These are phyloP conservation scores for Ceratosolen solmsi DNA, from an alignment of 1,140 invertebrate genomes.

Conservation along the genomic window DNA sequence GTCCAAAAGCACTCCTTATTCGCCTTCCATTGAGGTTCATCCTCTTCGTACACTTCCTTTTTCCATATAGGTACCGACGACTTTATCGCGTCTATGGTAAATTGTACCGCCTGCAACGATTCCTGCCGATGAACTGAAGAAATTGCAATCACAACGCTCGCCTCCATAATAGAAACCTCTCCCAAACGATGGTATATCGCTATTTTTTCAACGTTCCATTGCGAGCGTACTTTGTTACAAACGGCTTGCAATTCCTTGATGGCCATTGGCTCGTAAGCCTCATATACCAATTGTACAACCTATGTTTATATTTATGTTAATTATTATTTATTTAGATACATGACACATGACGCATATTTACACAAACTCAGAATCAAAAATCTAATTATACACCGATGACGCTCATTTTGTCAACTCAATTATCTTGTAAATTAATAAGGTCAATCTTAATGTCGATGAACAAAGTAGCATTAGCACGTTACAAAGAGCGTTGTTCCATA, in stretches of 20 bases:
- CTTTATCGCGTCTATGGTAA: conserved; percentile 91
- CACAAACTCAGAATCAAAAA: too few relatives aligned
- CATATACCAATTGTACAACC: conserved; percentile 90
- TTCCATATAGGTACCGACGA: conserved; percentile 96
- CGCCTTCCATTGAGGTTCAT: conserved; percentile 81
- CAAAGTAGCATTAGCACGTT: too few relatives aligned
- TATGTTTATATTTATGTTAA: conserved; percentile 57
- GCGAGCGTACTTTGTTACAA: conserved; percentile 80
- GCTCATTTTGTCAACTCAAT: too few relatives aligned
- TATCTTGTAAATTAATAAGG: too few relatives aligned
- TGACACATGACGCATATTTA: too few relatives aligned
- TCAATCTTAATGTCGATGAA: too few relatives aligned
- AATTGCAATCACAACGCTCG: conserved; percentile 91
- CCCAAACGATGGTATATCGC: conserved; percentile 89
- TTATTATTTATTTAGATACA: not conserved
- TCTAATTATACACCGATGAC: too few relatives aligned
- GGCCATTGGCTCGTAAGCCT: conserved; percentile 95
- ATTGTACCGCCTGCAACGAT: conserved; percentile 86
- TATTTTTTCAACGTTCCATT: conserved; percentile 86
- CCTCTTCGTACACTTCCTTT: conserved; percentile 89
- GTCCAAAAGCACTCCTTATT: conserved; percentile 86
- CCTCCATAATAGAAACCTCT: conserved; percentile 88
- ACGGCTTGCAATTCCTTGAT: conserved; percentile 87
- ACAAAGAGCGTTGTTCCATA: too few relatives aligned
- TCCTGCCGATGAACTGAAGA: conserved; percentile 90